A percentile compares a stretch with the other conserved stretches of the same genome.
These are phyloP conservation scores for Glaucidium brasilianum DNA, from an alignment of 2,113 vertebrate species.

Conservation along the genomic window DNA sequence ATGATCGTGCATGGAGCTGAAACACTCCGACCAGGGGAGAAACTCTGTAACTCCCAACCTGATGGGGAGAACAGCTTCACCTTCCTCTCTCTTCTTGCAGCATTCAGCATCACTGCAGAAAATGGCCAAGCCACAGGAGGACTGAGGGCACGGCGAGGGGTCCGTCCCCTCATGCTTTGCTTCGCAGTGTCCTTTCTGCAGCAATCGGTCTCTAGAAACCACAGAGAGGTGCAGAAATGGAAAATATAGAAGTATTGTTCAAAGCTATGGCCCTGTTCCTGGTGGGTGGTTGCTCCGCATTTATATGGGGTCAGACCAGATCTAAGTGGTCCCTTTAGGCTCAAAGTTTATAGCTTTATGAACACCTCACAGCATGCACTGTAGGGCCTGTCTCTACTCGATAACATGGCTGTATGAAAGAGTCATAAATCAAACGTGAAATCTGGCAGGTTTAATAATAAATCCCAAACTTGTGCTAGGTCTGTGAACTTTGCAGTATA, in stretches of 20 bases:
- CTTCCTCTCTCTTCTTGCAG: fast-evolving
- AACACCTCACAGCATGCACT: not conserved
- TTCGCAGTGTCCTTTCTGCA: not conserved
- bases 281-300: not conserved
- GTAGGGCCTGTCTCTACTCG: constrained; percentile 52
- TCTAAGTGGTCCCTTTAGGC: constrained; percentile 26
- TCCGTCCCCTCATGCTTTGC: not conserved
- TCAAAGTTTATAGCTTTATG: not conserved
- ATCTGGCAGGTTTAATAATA: constrained; percentile 64
- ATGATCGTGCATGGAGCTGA: fast-evolving
- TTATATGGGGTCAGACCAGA: not conserved
- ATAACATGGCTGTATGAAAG: not conserved
- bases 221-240: not conserved
- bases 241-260: not conserved
- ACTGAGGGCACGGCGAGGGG: fast-evolving
- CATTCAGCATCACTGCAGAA: not conserved
- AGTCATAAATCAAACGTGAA: constrained; percentile 60
- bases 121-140: not conserved
- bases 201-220: not conserved
- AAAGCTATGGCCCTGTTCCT: not conserved
- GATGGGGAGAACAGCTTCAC: not conserved
- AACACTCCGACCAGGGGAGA: not conserved
- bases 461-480: constrained; percentile 50
- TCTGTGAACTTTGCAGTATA: constrained; percentile 44
- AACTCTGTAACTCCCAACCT: not conserved